Evolutionary conservation across 2,797 vertebrate genomes (phyloP).

Genomic region (Poeciliopsis turneri): DNA sequence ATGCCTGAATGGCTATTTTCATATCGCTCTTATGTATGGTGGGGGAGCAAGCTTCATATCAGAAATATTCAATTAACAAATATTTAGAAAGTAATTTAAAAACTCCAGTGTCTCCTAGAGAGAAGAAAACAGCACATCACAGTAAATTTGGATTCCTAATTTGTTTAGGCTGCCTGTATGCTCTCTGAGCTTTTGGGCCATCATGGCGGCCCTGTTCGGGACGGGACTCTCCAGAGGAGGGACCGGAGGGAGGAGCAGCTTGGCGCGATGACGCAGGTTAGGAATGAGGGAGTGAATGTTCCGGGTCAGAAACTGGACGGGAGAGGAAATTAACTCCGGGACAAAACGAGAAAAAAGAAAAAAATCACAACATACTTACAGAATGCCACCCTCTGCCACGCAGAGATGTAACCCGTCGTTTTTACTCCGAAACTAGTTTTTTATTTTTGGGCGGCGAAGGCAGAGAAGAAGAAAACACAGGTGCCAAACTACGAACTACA

Average conservation of each 20-base stretch:
- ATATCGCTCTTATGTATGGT: neutral
- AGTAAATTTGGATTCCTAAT: neutral
- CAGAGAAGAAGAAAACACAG: slow-evolving; percentile 49
- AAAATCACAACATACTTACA: slow-evolving; percentile 18
- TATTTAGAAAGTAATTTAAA: neutral
- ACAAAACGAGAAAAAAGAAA: slow-evolving; percentile 45
- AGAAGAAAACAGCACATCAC: neutral
- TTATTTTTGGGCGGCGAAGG: slow-evolving; percentile 22
- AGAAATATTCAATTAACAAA: neutral
- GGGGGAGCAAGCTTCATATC: neutral
- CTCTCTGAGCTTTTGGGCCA: neutral
- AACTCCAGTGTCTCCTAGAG: neutral
- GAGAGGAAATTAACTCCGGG: slow-evolving; percentile 81
- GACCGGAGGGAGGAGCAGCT: slow-evolving; percentile 74
- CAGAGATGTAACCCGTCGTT: slow-evolving; percentile 57
- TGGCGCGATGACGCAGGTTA: slow-evolving; percentile 81
- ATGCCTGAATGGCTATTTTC: neutral
- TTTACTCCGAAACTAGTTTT: neutral
- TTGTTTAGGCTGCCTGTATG: neutral
- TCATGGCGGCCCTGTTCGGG: slow-evolving; percentile 44
- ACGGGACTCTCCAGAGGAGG: slow-evolving; percentile 53
- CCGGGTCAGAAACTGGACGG: slow-evolving; percentile 84
- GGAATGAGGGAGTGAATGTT: slow-evolving; percentile 88
- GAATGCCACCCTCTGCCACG: slow-evolving; percentile 51
- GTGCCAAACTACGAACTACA: slow-evolving; percentile 63